Percentiles rank a stretch among this genome's conserved stretches.
phyloP scores from a whole-genome alignment of 2,888 invertebrate genomes.

The Amphipyra berbera region DNA sequence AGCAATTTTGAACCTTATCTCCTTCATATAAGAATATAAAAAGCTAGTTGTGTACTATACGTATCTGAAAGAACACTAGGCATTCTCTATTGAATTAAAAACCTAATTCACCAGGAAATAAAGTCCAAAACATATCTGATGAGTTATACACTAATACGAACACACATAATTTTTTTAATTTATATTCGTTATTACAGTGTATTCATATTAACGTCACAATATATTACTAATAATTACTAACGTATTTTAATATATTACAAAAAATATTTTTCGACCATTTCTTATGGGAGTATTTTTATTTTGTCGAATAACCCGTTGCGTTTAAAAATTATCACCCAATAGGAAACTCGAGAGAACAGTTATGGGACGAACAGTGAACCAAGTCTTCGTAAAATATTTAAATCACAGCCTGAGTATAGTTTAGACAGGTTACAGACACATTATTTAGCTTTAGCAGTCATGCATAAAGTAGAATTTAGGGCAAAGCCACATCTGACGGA shows the following conservation, averaged over 20 bases:
- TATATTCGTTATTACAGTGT: constrained; percentile 15
- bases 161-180: constrained; percentile 14
- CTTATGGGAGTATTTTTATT: constrained; percentile 10
- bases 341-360: constrained; percentile 14
- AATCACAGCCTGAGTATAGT: constrained; percentile 23
- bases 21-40: constrained; percentile 9
- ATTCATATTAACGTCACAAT: constrained; percentile 19
- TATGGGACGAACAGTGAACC: constrained; percentile 12
- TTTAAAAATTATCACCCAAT: constrained; percentile 15
- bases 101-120: constrained; percentile 16
- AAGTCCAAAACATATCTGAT: constrained; percentile 22
- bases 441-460: too few species aligned
- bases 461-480: too few species aligned
- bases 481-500: too few species aligned
- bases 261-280: constrained; percentile 26
- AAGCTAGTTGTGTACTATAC: constrained; percentile 14
- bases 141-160: constrained; percentile 11
- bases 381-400: constrained; percentile 8
- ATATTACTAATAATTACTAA: constrained; percentile 23
- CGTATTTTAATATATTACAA: constrained; percentile 24
- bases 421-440: not conserved
- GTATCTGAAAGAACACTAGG: constrained; percentile 4
- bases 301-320: not conserved
- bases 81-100: constrained; percentile 9
- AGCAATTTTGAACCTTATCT: constrained; percentile 12